Evolutionary conservation across 2,888 invertebrate genomes (phyloP).

Genomic region (Andrena hattorfiana): DNA sequence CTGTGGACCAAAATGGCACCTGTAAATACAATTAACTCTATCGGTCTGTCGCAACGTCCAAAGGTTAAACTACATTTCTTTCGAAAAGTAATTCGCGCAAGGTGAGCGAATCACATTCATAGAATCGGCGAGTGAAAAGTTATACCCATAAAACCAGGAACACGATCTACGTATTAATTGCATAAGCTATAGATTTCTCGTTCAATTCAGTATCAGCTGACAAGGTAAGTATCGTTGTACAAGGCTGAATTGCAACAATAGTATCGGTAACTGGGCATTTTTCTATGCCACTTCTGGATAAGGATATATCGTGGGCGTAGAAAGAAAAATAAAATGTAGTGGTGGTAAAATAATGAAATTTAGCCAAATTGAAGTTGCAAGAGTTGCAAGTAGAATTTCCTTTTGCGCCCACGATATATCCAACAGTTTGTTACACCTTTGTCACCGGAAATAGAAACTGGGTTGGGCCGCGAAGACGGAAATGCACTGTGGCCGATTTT

Average conservation of each 20-base stretch:
- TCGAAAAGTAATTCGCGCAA: background rate
- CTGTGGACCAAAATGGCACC: too few relatives aligned
- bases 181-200: conserved; percentile 41
- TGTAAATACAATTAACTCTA: too few relatives aligned
- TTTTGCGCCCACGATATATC: too few relatives aligned
- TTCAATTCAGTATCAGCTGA: conserved; percentile 54
- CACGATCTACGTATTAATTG: conserved; percentile 44
- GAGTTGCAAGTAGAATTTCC: background rate
- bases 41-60: too few relatives aligned
- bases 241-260: conserved; percentile 38
- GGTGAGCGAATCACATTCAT: background rate
- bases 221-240: conserved; percentile 42
- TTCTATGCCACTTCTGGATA: background rate
- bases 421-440: background rate
- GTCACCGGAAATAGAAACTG: background rate
- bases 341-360: too few relatives aligned
- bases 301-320: background rate
- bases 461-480: too few relatives aligned
- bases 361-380: background rate
- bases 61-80: too few relatives aligned
- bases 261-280: conserved; percentile 23
- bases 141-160: conserved; percentile 28
- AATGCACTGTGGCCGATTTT: background rate
- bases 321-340: background rate
- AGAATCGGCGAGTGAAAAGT: conserved; percentile 7